These are phyloP conservation scores for Crossaster papposus DNA, from an alignment of 53 echinoderm and acorn worm genomes.

Conservation along the genomic window DNA sequence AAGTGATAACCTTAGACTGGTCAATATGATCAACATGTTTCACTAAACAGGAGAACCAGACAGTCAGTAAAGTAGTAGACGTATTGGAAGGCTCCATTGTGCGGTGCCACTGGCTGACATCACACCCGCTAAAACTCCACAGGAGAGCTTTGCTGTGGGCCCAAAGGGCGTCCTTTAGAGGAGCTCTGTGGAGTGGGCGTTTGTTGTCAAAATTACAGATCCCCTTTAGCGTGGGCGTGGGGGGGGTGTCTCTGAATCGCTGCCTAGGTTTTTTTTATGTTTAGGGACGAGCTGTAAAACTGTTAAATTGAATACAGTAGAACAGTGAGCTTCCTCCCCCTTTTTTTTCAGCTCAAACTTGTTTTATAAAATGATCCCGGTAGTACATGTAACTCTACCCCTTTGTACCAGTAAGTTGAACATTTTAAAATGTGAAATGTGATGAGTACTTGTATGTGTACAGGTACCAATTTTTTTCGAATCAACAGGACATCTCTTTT, in stretches of 20 bases:
- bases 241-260: not conserved
- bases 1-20: not conserved
- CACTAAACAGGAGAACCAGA: not conserved
- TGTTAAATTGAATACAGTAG: not conserved
- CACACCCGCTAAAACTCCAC: not conserved
- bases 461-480: too few species aligned
- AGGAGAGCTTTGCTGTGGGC: not conserved
- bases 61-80: not conserved
- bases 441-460: too few species aligned
- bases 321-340: too few species aligned
- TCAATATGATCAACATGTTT: not conserved
- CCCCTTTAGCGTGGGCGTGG: not conserved
- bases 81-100: not conserved
- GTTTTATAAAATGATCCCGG: too few species aligned
- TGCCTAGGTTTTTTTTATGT: not conserved
- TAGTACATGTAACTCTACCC: too few species aligned
- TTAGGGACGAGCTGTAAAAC: not conserved
- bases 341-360: too few species aligned
- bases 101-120: not conserved
- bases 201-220: not conserved
- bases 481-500: too few species aligned
- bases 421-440: too few species aligned
- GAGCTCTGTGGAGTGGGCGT: slow-evolving; percentile 5
- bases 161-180: not conserved
- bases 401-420: too few species aligned